Base-by-base conservation (phyloP, 2,888 invertebrate genomes). In the Melanophora roralis region DNA sequence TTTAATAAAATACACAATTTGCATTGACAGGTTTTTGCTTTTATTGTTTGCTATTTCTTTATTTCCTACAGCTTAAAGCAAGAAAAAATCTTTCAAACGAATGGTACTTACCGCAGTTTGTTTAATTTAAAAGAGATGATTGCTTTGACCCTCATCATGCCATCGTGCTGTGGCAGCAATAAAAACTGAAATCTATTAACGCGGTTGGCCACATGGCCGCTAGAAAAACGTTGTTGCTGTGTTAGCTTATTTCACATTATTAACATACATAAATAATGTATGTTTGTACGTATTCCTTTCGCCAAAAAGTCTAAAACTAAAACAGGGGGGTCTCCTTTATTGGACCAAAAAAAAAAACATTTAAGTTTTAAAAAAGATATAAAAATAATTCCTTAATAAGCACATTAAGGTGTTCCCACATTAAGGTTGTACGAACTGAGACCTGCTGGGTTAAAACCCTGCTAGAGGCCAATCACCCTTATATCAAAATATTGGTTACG, bases 121-220 rank as follows among this genome's bases (percentile, higher is more conserved):
- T 76, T 73, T 62, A 76, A 57, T 72, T 73, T 76, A 73, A 76
- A 67, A 80, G 72, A 80, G 80, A 76, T 76, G 80, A 80, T 80
- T 80, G 72, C 67, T 80, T 68, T 80, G 80, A 80, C 80, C 80
- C 80, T 80, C 80, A 80, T 80, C 76, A 74, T 59, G 34, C 6
- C 6, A 6, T 27, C 4, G 6, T 27, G 27, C 59, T 43, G 76
- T 68, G 76, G 68, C 21, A 72, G 72, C 68, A 68, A 75, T 72
- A 80, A 75, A 69, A 76, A 57, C 62, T 49, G 73, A 80, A 80
- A 80, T 76, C 76, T 80, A 76, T 76, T 80, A 80, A 76, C 80
- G 62, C 74, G 51, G 49, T 73, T 64, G 43, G 65, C 59, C 68
- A 64, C 75, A 53, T 75, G 64, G 68, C 55, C 62, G 51, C 51